A percentile compares a stretch with the other conserved stretches of the same genome.
Evolutionary conservation across 2,113 vertebrate species (phyloP).

Genomic region (Tricholaema leucomelas): DNA sequence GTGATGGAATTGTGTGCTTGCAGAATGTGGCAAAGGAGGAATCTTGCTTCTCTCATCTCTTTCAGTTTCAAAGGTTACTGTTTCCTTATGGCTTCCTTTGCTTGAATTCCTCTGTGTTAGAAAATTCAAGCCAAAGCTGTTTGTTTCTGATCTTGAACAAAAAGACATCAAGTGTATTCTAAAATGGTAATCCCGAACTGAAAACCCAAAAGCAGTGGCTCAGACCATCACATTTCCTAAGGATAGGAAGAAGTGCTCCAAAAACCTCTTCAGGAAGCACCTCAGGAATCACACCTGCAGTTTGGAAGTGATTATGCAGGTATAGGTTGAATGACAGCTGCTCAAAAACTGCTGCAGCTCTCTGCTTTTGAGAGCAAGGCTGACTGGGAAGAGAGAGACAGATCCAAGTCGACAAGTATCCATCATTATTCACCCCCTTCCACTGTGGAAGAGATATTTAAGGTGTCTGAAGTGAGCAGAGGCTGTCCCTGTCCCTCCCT

Average conservation of each 20-base stretch:
- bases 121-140: neutral
- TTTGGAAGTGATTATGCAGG: neutral
- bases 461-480: neutral
- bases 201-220: neutral
- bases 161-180: neutral
- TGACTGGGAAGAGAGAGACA: neutral
- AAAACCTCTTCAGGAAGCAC: neutral
- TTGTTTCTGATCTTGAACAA: neutral
- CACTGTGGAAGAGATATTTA: neutral
- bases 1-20: neutral
- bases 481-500: too few relatives aligned
- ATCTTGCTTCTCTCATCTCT: neutral
- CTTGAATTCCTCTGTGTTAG: neutral
- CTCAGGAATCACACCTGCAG: neutral
- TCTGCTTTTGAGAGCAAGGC: neutral
- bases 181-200: neutral
- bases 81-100: neutral
- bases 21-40: neutral
- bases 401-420: neutral
- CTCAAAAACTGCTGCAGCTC: neutral
- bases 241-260: neutral
- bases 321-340: neutral
- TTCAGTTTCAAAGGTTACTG: neutral
- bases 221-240: neutral
- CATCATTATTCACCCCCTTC: neutral